Conservation (phyloP, 1,140 invertebrate genomes). For the Anoplophora glabripennis region DNA sequence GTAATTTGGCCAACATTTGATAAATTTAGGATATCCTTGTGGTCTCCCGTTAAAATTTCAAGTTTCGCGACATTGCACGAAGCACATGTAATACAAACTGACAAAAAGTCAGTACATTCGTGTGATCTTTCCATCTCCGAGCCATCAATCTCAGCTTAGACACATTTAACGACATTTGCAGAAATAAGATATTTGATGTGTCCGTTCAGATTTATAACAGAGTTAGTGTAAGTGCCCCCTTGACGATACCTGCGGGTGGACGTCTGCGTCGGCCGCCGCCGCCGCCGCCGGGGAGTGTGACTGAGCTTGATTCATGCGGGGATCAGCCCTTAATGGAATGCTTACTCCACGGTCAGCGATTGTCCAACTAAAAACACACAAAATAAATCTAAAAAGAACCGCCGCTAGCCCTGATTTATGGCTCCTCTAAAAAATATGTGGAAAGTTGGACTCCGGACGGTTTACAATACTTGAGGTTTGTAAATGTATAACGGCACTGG, state of each 20-base stretch:
- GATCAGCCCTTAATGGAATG: conserved; percentile 44
- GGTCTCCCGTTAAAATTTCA: too few relatives aligned
- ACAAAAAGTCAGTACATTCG: too few relatives aligned
- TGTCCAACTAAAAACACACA: conserved; percentile 37
- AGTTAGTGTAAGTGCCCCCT: conserved; percentile 41
- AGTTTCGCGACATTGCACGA: too few relatives aligned
- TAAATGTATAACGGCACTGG: conserved; percentile 11
- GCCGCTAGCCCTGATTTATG: conserved; percentile 28
- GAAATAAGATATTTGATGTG: conserved; percentile 31
- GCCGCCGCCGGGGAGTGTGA: conserved; percentile 32
- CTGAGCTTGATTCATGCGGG: conserved; percentile 43
- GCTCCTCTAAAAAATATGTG: conserved; percentile 19
- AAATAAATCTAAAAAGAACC: conserved; percentile 36
- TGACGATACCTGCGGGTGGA: conserved; percentile 41
- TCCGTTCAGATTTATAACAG: conserved; percentile 37
- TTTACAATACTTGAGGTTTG: conserved; percentile 19
- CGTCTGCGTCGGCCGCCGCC: conserved; percentile 21
- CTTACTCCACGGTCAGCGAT: conserved; percentile 43
- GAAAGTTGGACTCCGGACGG: conserved; percentile 19
- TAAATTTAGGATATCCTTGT: too few relatives aligned
- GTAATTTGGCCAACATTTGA: too few relatives aligned
- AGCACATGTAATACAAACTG: too few relatives aligned
- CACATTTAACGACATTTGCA: neutral
- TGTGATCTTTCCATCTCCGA: too few relatives aligned
- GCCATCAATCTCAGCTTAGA: too few relatives aligned